Percentiles rank a stretch among this genome's conserved stretches.
phyloP scores from a whole-genome alignment of 2,797 vertebrate species.

The Sebastes flavidus region DNA sequence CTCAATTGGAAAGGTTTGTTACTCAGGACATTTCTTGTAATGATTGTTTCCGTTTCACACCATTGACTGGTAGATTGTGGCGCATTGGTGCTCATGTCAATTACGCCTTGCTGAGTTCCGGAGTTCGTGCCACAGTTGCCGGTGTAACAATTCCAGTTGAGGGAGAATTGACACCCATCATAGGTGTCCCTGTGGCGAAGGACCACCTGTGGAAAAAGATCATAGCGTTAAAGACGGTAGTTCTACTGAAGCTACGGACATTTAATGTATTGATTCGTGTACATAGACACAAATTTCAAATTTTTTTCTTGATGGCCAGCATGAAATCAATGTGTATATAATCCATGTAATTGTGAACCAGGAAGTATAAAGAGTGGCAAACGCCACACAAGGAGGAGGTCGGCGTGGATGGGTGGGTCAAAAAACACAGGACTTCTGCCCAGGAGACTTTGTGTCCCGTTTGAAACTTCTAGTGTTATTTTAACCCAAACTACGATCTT shows the following conservation, averaged over 20 bases:
- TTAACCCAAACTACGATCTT: too few relatives aligned
- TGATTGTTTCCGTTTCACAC: slow-evolving; percentile 55
- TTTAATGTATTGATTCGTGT: too few relatives aligned
- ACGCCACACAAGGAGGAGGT: too few relatives aligned
- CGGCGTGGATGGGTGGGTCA: too few relatives aligned
- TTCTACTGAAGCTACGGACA: neutral
- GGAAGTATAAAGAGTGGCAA: too few relatives aligned
- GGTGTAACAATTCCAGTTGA: accelerated
- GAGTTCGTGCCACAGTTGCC: neutral
- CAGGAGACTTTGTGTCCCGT: too few relatives aligned
- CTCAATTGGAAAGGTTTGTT: slow-evolving; percentile 52
- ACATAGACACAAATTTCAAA: too few relatives aligned
- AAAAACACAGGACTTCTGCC: too few relatives aligned
- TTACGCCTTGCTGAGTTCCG: accelerated
- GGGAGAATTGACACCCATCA: accelerated
- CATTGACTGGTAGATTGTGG: accelerated
- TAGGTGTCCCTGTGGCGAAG: slow-evolving; percentile 34
- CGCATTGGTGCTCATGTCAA: slow-evolving; percentile 22
- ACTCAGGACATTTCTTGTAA: neutral
- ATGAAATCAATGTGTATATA: too few relatives aligned
- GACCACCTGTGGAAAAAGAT: slow-evolving; percentile 40
- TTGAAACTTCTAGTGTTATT: accelerated
- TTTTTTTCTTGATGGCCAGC: too few relatives aligned
- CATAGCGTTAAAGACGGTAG: neutral
- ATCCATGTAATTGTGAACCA: too few relatives aligned